Base-by-base conservation (phyloP, 2,888 invertebrate genomes). In the Cerceris rybyensis region DNA sequence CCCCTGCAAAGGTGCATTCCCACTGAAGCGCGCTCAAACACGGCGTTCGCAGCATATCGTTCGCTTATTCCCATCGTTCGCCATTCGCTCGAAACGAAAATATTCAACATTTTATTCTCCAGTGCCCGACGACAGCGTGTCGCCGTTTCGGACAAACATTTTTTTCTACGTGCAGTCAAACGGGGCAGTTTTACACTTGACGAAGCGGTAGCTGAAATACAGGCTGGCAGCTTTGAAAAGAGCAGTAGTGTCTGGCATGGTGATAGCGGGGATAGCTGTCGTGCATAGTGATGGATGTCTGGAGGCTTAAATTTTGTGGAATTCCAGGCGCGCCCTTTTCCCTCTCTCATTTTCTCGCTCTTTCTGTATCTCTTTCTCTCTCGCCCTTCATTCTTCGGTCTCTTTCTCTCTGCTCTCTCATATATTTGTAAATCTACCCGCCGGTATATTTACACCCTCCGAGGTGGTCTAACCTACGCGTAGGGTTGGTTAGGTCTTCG, bases 241-340 rank as follows among this genome's bases (percentile, higher is more conserved):
- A 67, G 54, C 70, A 52, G 70, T 66, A 68, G 50, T 49, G 70
- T 68, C 73, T 67, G 84, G 81, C 75, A 69, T 69, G 69, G 70
- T 50, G 64, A 58, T 65, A 71, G 67, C 63, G 71, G 79, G 63
- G 79, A 50, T 57, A 69, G 79, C 82, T 84, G 85, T 86, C 82
- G 81, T 66, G 71, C 71, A 68, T 78, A 77, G 83, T 85, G 85
- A 87, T 87, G 85, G 87, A 89, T 89, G 84, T 80, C 78, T 72
- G 60, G 74, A 81, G 82, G 77, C 82, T 86, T 84, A 86, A 88
- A 87, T 88, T 87, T 83, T 75, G 74, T 74, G 81, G 74, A 83
- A 87, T 87, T 84, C 86, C 87, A 17, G 54, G 39, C 65, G 69
- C 77, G 61, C 66, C 78, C 75, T 63, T 64, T 58, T 54, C 72